Conservation (phyloP, 2,113 vertebrate genomes). For the Murina feae region DNA sequence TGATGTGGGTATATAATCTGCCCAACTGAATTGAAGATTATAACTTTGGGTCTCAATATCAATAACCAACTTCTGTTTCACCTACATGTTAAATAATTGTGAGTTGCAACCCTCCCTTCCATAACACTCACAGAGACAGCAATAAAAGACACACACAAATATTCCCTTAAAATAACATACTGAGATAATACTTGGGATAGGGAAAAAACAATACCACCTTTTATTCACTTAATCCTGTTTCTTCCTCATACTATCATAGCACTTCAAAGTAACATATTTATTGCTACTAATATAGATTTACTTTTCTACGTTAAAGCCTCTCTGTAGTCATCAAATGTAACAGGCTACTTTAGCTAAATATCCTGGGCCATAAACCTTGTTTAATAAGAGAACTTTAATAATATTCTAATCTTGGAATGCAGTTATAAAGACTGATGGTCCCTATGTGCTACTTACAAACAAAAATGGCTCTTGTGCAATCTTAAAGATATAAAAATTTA, state of each 20-base stretch:
- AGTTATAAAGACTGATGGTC: constrained; percentile 20
- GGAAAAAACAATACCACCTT: not conserved
- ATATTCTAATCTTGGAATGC: constrained; percentile 8
- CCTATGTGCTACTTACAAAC: not conserved
- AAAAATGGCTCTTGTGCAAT: constrained; percentile 5
- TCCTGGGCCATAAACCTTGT: constrained; percentile 13
- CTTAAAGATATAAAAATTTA: not conserved
- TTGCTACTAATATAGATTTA: not conserved
- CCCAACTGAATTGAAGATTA: not conserved
- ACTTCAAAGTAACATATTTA: constrained; percentile 11
- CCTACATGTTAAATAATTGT: not conserved
- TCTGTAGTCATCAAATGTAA: not conserved
- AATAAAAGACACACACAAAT: not conserved
- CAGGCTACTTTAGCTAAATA: constrained; percentile 14
- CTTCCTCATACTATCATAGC: not conserved
- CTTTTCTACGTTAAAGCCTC: not conserved
- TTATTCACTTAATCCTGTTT: not conserved
- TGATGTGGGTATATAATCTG: not conserved
- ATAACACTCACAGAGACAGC: not conserved
- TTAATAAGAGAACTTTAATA: not conserved
- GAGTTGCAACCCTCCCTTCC: not conserved
- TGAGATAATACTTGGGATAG: not conserved
- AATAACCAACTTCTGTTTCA: not conserved
- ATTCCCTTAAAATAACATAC: not conserved
- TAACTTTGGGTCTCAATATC: not conserved